Conservation (phyloP, 2,888 invertebrate species). For the Nasonia oneida region DNA sequence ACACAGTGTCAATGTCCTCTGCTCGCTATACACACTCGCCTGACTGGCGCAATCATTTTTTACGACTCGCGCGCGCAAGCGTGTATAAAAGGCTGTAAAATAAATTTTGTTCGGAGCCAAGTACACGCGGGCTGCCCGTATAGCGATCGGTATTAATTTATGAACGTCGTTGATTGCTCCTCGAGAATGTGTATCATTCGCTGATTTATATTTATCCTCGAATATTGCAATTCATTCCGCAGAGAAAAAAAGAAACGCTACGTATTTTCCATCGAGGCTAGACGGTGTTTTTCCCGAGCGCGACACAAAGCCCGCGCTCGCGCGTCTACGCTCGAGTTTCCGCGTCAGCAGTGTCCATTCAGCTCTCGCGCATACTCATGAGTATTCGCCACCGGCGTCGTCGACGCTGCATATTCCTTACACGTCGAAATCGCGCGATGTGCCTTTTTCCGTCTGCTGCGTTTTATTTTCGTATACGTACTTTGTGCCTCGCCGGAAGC, state of each 20-base stretch:
- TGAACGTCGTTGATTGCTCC: neutral
- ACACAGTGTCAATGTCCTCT: neutral
- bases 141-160: neutral
- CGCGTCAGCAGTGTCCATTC: slow-evolving; percentile 26
- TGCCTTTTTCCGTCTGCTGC: slow-evolving; percentile 9
- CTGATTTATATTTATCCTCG: neutral
- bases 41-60: slow-evolving; percentile 32
- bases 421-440: slow-evolving; percentile 39
- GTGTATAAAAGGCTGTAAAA: neutral
- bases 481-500: slow-evolving; percentile 31
- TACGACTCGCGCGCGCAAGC: neutral
- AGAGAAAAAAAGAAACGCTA: neutral
- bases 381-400: neutral
- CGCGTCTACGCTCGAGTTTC: neutral
- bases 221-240: neutral
- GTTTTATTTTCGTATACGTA: slow-evolving; percentile 4
- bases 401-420: slow-evolving; percentile 11
- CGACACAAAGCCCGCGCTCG: neutral
- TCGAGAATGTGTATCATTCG: neutral
- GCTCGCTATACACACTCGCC: neutral
- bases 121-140: neutral
- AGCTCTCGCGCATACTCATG: slow-evolving; percentile 4
- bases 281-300: neutral
- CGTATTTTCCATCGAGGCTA: neutral
- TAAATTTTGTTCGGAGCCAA: neutral